Base-by-base conservation (phyloP, 2,113 vertebrate species). In the Sapajus apella region DNA sequence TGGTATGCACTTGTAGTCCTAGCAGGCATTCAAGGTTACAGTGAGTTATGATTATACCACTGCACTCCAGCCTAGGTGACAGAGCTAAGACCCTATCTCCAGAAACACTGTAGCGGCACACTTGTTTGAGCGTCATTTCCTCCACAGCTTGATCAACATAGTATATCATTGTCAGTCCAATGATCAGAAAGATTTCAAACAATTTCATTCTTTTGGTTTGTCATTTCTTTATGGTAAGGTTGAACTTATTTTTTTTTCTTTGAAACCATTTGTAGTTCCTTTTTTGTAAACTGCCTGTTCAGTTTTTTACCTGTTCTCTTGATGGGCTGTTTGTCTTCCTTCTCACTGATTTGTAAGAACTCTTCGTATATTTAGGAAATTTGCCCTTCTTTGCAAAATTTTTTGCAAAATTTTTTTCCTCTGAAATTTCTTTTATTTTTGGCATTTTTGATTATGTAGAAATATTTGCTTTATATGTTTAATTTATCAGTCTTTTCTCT, bases 101-200 rank as follows among this genome's bases (percentile, higher is more conserved):
- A 87, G 43, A 82, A 95, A 72, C 70, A 6, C 77, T 87, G 21
- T 86, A 82, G n/a, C 5, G 75, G 40, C 35, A 93, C 45, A 9
- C 47, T 16, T 72, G 21, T 95, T 94, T 90, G 50, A 70, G 27
- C 87, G 58, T 52, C 35, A 35, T 70, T 87, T 70, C 16, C 18
- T 21, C 32, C 37, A 55, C 30, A 75, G 55, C 47, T 68, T 97
- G 25, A 81, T 93, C 37, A 82, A 11, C 45, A 40, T 83, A 77
- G 66, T 77, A 64, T 90, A 18, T 93, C 89, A 52, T 66, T 94
- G 77, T 90, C 45, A 85, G 47, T 80, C 23, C 86, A 35, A 37
- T 43, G 73, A 52, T 95, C 92, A 94, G 82, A 96, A 83, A 73
- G 11, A 52, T 58, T 68, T 68, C 66, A 68, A 68, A 68, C 66